These are phyloP conservation scores for Oreochromis mossambicus DNA, from an alignment of 2,797 vertebrate species.

Conservation along the genomic window DNA sequence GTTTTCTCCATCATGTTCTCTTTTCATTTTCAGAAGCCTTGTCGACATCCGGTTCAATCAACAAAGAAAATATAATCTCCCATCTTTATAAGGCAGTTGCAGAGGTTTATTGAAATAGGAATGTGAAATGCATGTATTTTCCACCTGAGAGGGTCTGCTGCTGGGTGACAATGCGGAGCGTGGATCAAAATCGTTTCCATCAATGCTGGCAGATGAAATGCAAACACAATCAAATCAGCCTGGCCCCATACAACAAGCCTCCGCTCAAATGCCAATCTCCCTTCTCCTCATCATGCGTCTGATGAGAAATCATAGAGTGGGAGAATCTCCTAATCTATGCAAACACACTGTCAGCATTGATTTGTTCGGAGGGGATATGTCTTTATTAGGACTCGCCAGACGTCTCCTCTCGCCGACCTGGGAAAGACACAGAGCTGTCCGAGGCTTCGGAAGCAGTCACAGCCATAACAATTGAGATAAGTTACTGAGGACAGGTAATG, in stretches of 20 bases:
- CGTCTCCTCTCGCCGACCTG: slow-evolving; percentile 48
- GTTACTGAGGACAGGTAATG: slow-evolving; percentile 77
- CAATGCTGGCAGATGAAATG: slow-evolving; percentile 72
- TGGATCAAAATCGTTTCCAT: slow-evolving; percentile 70
- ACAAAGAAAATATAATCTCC: slow-evolving; percentile 63
- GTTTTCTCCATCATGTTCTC: slow-evolving; percentile 17
- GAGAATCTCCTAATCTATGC: slow-evolving; percentile 74
- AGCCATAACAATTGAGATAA: slow-evolving; percentile 74
- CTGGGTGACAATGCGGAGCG: slow-evolving; percentile 45
- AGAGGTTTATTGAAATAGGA: slow-evolving; percentile 67
- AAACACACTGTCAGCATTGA: slow-evolving; percentile 79
- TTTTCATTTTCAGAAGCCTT: slow-evolving; percentile 42
- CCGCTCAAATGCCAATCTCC: slow-evolving; percentile 70
- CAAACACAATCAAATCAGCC: slow-evolving; percentile 77
- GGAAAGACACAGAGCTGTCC: slow-evolving; percentile 19
- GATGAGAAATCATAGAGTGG: slow-evolving; percentile 74
- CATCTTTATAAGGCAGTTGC: slow-evolving; percentile 55
- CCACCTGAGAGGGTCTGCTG: slow-evolving; percentile 69
- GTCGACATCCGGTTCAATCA: slow-evolving; percentile 68
- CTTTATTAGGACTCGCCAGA: slow-evolving; percentile 73
- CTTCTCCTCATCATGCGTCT: slow-evolving; percentile 65
- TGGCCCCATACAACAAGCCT: slow-evolving; percentile 53
- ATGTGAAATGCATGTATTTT: slow-evolving; percentile 71
- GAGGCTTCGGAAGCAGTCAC: slow-evolving; percentile 53
- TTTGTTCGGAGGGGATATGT: slow-evolving; percentile 71